phyloP scores from a whole-genome alignment of 2,888 invertebrate species.

The Epinotia bilunana region DNA sequence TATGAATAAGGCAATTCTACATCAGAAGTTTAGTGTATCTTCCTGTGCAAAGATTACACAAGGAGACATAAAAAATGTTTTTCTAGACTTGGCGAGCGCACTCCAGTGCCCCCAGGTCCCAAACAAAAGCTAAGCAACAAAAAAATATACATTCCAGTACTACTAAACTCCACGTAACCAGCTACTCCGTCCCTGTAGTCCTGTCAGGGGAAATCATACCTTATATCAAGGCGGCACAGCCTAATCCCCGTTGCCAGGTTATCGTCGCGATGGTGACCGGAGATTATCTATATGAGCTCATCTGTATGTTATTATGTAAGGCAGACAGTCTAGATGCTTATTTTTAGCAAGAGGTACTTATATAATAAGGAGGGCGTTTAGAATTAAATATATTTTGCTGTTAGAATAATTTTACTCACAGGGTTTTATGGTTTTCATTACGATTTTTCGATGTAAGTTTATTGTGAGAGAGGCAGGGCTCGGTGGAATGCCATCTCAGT shows the following conservation, averaged over 20 bases:
- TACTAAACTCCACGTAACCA: constrained; percentile 38
- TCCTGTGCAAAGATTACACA: too few species aligned
- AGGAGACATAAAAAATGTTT: too few species aligned
- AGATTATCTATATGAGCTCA: constrained; percentile 55
- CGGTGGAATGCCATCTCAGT: too few species aligned
- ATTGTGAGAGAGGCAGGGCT: too few species aligned
- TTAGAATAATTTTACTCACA: background rate
- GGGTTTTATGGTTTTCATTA: too few species aligned
- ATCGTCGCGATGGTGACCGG: constrained; percentile 78
- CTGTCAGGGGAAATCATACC: constrained; percentile 79
- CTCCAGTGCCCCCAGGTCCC: background rate
- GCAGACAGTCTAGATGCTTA: constrained; percentile 36
- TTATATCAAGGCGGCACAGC: constrained; percentile 68
- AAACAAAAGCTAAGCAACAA: too few species aligned
- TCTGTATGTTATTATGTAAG: constrained; percentile 38
- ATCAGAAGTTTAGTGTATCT: too few species aligned
- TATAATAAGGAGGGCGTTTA: background rate
- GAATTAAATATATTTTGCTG: constrained; percentile 3
- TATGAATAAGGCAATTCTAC: too few species aligned
- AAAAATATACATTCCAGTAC: constrained; percentile 5
- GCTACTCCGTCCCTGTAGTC: constrained; percentile 71
- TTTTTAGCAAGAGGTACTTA: constrained; percentile 21
- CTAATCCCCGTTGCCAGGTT: constrained; percentile 75
- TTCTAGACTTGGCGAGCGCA: too few species aligned
- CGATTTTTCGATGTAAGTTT: background rate